These are phyloP conservation scores for Prunella strophiata DNA, from an alignment of 2,797 vertebrate genomes.

Conservation along the genomic window DNA sequence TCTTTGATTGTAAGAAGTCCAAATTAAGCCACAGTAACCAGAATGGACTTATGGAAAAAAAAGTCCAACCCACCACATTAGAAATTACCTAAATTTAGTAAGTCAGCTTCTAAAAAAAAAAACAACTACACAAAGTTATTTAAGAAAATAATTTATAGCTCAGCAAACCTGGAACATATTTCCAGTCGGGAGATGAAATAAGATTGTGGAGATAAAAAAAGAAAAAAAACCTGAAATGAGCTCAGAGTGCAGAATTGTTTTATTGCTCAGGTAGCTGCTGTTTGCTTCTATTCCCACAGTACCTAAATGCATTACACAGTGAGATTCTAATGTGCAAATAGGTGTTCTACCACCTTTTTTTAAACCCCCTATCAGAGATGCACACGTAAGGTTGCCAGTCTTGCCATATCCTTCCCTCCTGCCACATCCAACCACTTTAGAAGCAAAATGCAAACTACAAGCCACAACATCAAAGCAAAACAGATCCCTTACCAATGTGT, in stretches of 20 bases:
- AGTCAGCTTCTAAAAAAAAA: background rate
- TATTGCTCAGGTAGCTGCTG: background rate
- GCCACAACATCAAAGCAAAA: background rate
- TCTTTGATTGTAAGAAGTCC: background rate
- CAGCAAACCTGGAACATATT: background rate
- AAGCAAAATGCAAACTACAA: background rate
- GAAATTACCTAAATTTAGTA: background rate
- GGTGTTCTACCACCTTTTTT: background rate
- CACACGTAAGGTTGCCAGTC: background rate
- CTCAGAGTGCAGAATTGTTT: background rate
- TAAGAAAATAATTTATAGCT: background rate
- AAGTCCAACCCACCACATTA: background rate
- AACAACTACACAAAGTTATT: background rate
- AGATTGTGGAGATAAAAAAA: accelerated
- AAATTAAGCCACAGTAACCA: background rate
- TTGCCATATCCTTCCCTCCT: background rate
- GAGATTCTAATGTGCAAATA: background rate
- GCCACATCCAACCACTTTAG: background rate
- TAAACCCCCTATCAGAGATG: background rate
- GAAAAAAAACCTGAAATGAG: background rate
- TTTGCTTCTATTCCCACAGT: background rate
- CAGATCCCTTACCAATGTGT: background rate
- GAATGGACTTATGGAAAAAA: background rate
- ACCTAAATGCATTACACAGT: background rate
- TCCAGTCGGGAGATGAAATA: background rate